These are phyloP conservation scores for Florisuga fusca DNA, from an alignment of 2,797 vertebrate species.

Conservation along the genomic window DNA sequence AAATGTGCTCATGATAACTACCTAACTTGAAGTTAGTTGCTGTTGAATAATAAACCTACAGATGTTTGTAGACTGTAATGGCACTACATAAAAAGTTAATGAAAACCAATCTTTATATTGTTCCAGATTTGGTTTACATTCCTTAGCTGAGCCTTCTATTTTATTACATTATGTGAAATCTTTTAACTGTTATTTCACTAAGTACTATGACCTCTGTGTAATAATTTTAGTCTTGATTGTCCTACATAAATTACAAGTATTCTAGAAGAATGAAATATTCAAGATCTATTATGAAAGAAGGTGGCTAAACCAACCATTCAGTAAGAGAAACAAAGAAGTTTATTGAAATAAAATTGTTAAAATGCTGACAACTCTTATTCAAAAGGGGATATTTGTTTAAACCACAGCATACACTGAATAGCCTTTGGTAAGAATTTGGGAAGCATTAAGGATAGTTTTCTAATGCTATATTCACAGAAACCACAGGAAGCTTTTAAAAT, in stretches of 20 bases:
- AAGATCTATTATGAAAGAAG: not conserved
- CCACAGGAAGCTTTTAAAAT: not conserved
- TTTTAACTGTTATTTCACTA: not conserved
- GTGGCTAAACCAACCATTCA: not conserved
- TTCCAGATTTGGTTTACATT: not conserved
- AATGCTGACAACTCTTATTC: slow-evolving; percentile 11
- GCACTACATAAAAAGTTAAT: not conserved
- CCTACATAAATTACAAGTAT: not conserved
- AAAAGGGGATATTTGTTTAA: not conserved
- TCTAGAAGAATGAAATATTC: not conserved
- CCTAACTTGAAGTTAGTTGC: not conserved
- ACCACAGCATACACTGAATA: not conserved
- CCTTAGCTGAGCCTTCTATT: not conserved
- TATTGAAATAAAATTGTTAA: not conserved
- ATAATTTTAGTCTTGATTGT: not conserved
- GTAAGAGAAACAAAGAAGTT: not conserved
- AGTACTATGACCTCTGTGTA: not conserved
- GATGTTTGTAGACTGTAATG: not conserved
- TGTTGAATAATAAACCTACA: not conserved
- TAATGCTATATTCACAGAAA: not conserved
- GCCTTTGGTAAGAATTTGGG: not conserved
- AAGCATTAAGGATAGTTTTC: not conserved
- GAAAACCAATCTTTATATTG: not conserved
- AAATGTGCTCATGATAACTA: not conserved
- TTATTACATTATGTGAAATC: not conserved